Evolutionary conservation across 2,888 invertebrate species (phyloP).

Genomic region (Rhogogaster chlorosoma): DNA sequence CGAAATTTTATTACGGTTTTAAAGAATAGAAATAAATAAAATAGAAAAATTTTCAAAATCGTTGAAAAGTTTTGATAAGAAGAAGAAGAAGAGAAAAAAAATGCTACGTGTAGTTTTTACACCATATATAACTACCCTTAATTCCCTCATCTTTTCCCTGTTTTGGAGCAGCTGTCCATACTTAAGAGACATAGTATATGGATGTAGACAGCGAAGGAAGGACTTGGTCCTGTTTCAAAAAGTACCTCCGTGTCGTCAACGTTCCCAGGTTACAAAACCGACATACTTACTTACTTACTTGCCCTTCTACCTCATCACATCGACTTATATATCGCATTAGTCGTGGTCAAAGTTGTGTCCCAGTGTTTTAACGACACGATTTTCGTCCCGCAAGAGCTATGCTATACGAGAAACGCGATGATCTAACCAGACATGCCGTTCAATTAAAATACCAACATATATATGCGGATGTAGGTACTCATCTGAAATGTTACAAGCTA

Average conservation of each 20-base stretch:
- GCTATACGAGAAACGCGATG: constrained; percentile 62
- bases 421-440: constrained; percentile 67
- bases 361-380: constrained; percentile 64
- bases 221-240: neutral
- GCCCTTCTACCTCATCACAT: neutral
- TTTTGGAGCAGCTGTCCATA: neutral
- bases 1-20: too few relatives aligned
- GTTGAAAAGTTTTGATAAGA: too few relatives aligned
- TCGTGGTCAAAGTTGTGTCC: neutral
- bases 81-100: too few relatives aligned
- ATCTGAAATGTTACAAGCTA: neutral
- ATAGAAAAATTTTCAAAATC: too few relatives aligned
- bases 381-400: too few relatives aligned
- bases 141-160: neutral
- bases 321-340: neutral
- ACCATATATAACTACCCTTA: too few relatives aligned
- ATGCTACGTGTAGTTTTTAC: too few relatives aligned
- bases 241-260: neutral
- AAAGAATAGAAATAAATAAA: too few relatives aligned
- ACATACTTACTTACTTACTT: neutral
- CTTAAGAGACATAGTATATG: neutral
- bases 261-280: neutral
- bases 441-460: constrained; percentile 68
- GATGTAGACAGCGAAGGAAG: neutral
- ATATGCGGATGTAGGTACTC: constrained; percentile 15